Conservation (phyloP, 2,888 invertebrate species). For the Phrixothrix hirtus region DNA sequence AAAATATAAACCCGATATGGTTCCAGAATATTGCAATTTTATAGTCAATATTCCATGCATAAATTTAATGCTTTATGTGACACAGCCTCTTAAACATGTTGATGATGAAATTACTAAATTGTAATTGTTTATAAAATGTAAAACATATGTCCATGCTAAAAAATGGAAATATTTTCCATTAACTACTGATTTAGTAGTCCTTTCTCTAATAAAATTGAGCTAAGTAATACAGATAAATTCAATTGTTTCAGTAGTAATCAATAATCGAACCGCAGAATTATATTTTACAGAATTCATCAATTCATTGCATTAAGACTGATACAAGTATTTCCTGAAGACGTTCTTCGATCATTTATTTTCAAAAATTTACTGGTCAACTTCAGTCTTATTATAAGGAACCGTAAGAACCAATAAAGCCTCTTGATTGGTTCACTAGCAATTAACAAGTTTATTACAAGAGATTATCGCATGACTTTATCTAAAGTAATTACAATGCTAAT, state of each 20-base stretch:
- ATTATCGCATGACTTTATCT: slow-evolving; percentile 55
- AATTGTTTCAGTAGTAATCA: slow-evolving; percentile 46
- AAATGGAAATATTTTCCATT: slow-evolving; percentile 15
- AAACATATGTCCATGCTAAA: slow-evolving; percentile 12
- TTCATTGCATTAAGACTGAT: slow-evolving; percentile 46
- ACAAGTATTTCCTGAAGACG: slow-evolving; percentile 30
- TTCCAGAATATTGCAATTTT: slow-evolving; percentile 39
- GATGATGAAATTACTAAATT: slow-evolving; percentile 46
- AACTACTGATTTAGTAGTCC: slow-evolving; percentile 1
- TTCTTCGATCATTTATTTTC: slow-evolving; percentile 7
- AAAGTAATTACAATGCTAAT: slow-evolving; percentile 53
- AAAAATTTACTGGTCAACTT: slow-evolving; percentile 24
- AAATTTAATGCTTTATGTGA: slow-evolving; percentile 44
- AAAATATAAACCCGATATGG: slow-evolving; percentile 33
- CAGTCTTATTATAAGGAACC: slow-evolving; percentile 48
- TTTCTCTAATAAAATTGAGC: slow-evolving; percentile 13
- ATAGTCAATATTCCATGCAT: slow-evolving; percentile 36
- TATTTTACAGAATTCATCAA: slow-evolving; percentile 52
- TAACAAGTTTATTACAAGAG: slow-evolving; percentile 55
- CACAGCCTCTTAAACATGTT: slow-evolving; percentile 40
- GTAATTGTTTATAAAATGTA: slow-evolving; percentile 35
- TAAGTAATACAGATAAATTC: slow-evolving; percentile 12
- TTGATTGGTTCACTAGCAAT: slow-evolving; percentile 52
- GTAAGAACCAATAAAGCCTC: slow-evolving; percentile 49
- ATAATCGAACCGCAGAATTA: slow-evolving; percentile 44